Percentiles rank a stretch among this genome's conserved stretches.
Evolutionary conservation across 2,797 vertebrate species (phyloP).

Genomic region (Neosilurus hyrtlii): DNA sequence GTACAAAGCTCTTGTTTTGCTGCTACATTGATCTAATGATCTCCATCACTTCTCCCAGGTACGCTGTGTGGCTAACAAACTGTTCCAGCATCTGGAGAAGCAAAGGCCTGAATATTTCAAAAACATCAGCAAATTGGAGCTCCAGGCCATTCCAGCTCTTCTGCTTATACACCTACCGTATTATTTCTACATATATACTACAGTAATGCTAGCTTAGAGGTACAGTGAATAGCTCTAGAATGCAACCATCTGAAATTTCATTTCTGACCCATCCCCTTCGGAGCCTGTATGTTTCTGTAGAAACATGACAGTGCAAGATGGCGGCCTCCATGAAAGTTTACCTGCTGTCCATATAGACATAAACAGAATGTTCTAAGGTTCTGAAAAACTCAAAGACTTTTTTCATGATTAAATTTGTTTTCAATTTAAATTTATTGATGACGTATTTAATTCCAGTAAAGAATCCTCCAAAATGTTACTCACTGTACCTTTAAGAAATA

Average conservation of each 20-base stretch:
- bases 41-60: constrained; percentile 53
- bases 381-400: too few relatives aligned
- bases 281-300: too few relatives aligned
- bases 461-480: background rate
- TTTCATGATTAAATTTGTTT: too few relatives aligned
- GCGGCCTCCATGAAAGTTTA: too few relatives aligned
- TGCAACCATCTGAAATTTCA: too few relatives aligned
- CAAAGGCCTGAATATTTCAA: constrained; percentile 59
- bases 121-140: constrained; percentile 61
- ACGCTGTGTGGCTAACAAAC: constrained; percentile 62
- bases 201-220: background rate
- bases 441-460: too few relatives aligned
- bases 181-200: constrained; percentile 27
- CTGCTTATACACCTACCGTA: constrained; percentile 66
- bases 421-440: too few relatives aligned
- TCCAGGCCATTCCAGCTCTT: constrained; percentile 61
- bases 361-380: too few relatives aligned
- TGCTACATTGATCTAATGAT: background rate
- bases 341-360: too few relatives aligned
- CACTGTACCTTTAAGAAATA: background rate
- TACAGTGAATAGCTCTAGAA: too few relatives aligned
- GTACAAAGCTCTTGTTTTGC: background rate
- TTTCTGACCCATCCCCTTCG: too few relatives aligned
- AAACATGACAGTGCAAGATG: too few relatives aligned
- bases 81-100: constrained; percentile 62